Conservation (phyloP, 1,140 invertebrate genomes). For the Musca vetustissima region DNA sequence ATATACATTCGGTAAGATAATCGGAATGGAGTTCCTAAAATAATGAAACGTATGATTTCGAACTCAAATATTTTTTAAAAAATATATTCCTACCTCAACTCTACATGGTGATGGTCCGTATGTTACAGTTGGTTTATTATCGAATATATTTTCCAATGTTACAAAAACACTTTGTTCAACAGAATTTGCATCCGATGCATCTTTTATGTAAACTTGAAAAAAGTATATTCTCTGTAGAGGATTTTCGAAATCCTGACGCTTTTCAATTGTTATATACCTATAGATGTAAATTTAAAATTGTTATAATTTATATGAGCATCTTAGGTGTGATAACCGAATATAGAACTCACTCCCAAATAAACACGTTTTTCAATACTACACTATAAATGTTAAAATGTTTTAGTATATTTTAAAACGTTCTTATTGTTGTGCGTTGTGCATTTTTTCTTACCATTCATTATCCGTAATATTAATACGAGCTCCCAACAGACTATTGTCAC, state of each 20-base stretch:
- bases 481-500: slow-evolving; percentile 25
- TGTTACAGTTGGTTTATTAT: slow-evolving; percentile 59
- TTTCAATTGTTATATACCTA: slow-evolving; percentile 37
- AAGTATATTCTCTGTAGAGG: slow-evolving; percentile 53
- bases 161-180: slow-evolving; percentile 45
- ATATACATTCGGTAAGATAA: slow-evolving; percentile 21
- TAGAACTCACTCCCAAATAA: too few species aligned
- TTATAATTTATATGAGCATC: too few species aligned
- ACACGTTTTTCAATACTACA: too few species aligned
- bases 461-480: not conserved
- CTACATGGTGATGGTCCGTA: slow-evolving; percentile 46
- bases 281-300: too few species aligned
- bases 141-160: slow-evolving; percentile 57
- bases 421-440: too few species aligned
- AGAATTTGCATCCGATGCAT: slow-evolving; percentile 27
- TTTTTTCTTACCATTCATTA: slow-evolving; percentile 18
- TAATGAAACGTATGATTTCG: not conserved
- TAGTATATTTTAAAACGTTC: too few species aligned
- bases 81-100: slow-evolving; percentile 47
- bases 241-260: slow-evolving; percentile 60
- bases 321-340: too few species aligned
- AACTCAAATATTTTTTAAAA: not conserved
- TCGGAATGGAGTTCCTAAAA: slow-evolving; percentile 23
- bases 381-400: too few species aligned
- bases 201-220: slow-evolving; percentile 37